Evolutionary conservation across 2,888 invertebrate genomes (phyloP).

Genomic region (Phoronis australis): DNA sequence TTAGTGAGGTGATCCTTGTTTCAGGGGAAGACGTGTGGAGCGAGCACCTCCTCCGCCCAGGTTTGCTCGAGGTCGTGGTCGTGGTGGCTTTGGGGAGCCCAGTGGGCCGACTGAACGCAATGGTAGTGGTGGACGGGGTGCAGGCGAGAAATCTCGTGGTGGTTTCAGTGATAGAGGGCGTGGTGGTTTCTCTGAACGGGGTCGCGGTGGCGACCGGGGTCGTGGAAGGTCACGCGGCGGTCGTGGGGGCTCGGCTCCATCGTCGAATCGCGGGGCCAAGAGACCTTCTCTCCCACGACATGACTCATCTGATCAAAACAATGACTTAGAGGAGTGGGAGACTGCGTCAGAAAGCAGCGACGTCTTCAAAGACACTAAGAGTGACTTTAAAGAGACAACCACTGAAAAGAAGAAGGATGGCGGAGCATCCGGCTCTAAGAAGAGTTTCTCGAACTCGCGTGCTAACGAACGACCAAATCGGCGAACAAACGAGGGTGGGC

Average conservation of each 20-base stretch:
- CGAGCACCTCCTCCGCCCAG: background rate
- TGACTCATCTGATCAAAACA: constrained; percentile 40
- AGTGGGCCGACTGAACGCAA: no score
- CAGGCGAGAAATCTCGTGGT: constrained; percentile 3
- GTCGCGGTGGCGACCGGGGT: constrained; percentile 39
- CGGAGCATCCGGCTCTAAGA: constrained; percentile 39
- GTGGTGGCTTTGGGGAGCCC: background rate
- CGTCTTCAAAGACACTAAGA: constrained; percentile 41
- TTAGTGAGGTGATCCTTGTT: no score
- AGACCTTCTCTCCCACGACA: constrained; percentile 45
- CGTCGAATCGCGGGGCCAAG: constrained; percentile 23
- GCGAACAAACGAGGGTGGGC: constrained; percentile 13
- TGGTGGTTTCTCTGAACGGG: constrained; percentile 58
- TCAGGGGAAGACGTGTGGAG: no score
- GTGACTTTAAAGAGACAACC: constrained; percentile 26
- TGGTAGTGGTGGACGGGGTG: background rate
- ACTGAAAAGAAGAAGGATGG: constrained; percentile 20
- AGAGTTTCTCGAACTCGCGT: constrained; percentile 52
- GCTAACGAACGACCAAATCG: constrained; percentile 45
- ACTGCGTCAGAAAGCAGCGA: constrained; percentile 76
- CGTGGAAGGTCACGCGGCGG: constrained; percentile 60
- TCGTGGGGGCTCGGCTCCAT: constrained; percentile 22
- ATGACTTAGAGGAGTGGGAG: constrained; percentile 63
- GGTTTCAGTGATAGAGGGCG: no score
- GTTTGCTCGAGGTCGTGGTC: background rate